phyloP scores from a whole-genome alignment of 2,888 invertebrate genomes.

The Conchocele bisecta region DNA sequence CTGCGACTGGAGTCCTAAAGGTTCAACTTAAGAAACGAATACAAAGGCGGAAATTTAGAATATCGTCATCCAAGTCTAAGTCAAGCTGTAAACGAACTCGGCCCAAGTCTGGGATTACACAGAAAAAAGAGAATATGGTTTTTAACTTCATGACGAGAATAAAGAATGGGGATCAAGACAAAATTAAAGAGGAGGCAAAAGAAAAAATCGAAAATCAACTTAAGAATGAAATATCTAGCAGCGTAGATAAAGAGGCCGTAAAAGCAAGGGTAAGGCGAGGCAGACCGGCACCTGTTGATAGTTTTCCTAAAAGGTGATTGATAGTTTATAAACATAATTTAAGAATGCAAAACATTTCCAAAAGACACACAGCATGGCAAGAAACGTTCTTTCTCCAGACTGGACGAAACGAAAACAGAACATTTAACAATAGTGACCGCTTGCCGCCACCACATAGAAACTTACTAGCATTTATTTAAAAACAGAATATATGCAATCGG shows the following conservation, averaged over 20 bases:
- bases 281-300: slow-evolving; percentile 51
- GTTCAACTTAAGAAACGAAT: slow-evolving; percentile 46
- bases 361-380: no score
- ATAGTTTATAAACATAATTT: no score
- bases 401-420: no score
- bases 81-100: slow-evolving; percentile 43
- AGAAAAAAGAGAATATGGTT: slow-evolving; percentile 8
- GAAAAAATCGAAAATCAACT: slow-evolving; percentile 42
- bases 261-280: slow-evolving; percentile 62
- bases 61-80: no score
- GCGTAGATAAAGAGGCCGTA: slow-evolving; percentile 55
- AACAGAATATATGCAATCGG: no score
- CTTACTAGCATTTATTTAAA: no score
- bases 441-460: no score
- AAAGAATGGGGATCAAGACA: slow-evolving; percentile 51
- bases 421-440: no score
- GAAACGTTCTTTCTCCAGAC: no score
- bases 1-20: slow-evolving; percentile 49
- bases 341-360: no score
- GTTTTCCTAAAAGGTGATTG: slow-evolving; percentile 60
- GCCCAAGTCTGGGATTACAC: slow-evolving; percentile 9
- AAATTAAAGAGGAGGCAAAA: slow-evolving; percentile 44
- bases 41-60: no score
- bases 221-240: no score
- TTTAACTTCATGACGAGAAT: slow-evolving; percentile 52